phyloP scores from a whole-genome alignment of 1,140 invertebrate genomes.

The Laupala kohalensis region DNA sequence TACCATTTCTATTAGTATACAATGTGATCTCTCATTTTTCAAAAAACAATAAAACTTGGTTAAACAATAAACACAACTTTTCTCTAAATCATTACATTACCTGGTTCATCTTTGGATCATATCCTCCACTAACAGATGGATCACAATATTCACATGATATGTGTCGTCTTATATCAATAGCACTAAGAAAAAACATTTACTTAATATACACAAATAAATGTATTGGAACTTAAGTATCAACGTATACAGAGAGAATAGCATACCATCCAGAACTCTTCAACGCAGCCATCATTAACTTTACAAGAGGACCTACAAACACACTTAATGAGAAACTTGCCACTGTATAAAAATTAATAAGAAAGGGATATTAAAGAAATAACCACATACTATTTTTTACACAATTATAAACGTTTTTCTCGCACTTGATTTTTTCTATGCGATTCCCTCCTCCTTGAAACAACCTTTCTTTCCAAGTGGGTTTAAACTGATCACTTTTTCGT shows the following conservation, averaged over 20 bases:
- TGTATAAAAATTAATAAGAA: too few relatives aligned
- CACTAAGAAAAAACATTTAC: conserved; percentile 36
- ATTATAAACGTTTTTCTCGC: conserved; percentile 64
- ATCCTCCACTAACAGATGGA: conserved; percentile 71
- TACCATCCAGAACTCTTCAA: conserved; percentile 73
- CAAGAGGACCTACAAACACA: conserved; percentile 50
- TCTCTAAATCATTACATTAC: too few relatives aligned
- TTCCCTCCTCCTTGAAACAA: conserved; percentile 49
- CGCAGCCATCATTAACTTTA: conserved; percentile 75
- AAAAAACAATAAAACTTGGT: too few relatives aligned
- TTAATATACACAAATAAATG: conserved; percentile 20
- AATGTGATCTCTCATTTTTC: too few relatives aligned
- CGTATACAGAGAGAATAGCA: conserved; percentile 19
- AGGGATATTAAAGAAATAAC: too few relatives aligned
- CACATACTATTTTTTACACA: conserved; percentile 59
- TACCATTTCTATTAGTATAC: too few relatives aligned
- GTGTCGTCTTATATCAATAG: conserved; percentile 70
- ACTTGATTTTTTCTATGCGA: conserved; percentile 56
- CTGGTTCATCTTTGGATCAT: conserved; percentile 79
- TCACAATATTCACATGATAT: conserved; percentile 86
- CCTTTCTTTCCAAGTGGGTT: conserved; percentile 37
- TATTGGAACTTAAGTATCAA: not conserved
- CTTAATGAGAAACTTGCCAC: conserved; percentile 16
- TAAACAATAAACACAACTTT: too few relatives aligned
- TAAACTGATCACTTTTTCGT: conserved; percentile 44